phyloP scores from a whole-genome alignment of 2,888 invertebrate species.

The Galerucella calmariensis region DNA sequence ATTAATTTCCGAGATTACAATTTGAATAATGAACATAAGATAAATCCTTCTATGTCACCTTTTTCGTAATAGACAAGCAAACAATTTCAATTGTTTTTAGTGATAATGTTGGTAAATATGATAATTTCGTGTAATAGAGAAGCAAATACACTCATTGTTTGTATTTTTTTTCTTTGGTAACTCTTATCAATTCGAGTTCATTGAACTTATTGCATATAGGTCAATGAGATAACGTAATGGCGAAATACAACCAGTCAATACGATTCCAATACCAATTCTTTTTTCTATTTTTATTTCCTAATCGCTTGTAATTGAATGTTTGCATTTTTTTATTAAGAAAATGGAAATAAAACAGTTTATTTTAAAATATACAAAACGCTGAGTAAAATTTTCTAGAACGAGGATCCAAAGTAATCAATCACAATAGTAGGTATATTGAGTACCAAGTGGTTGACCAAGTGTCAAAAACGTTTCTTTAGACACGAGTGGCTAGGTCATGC shows the following conservation, averaged over 20 bases:
- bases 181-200: slow-evolving; percentile 50
- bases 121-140: slow-evolving; percentile 55
- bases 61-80: slow-evolving; percentile 44
- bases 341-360: too few relatives aligned
- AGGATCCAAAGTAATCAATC: too few relatives aligned
- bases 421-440: too few relatives aligned
- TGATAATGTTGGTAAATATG: slow-evolving; percentile 54
- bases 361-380: too few relatives aligned
- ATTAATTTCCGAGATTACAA: not conserved
- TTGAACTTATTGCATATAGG: slow-evolving; percentile 54
- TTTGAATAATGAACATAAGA: slow-evolving; percentile 28
- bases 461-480: too few relatives aligned
- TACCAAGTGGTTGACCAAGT: too few relatives aligned
- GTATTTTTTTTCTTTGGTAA: slow-evolving; percentile 54
- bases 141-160: slow-evolving; percentile 54
- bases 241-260: slow-evolving; percentile 39
- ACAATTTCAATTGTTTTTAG: slow-evolving; percentile 49
- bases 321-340: too few relatives aligned
- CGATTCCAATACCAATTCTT: slow-evolving; percentile 12
- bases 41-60: slow-evolving; percentile 40
- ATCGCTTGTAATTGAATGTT: not conserved
- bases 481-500: too few relatives aligned
- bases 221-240: slow-evolving; percentile 57
- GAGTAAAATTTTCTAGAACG: too few relatives aligned
- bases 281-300: slow-evolving; percentile 19